A percentile compares a stretch with the other conserved stretches of the same genome.
Conservation (phyloP, 2,113 vertebrate genomes). For the Carollia perspicillata region DNA sequence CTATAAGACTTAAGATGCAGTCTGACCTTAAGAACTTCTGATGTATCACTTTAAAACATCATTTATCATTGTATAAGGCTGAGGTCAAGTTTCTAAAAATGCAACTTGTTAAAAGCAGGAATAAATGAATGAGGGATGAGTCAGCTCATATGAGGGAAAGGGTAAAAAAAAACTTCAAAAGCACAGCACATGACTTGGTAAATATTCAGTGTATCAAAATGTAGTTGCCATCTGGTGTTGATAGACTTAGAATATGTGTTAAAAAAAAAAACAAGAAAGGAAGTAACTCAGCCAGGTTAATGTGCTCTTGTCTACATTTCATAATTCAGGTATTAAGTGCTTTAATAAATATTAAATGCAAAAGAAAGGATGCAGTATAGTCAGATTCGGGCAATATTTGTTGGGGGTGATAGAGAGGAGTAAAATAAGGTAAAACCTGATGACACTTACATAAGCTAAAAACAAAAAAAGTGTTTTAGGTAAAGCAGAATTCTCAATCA, state of each 20-base stretch:
- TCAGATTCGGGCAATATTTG: constrained; percentile 26
- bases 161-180: constrained; percentile 65
- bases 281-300: constrained; percentile 62
- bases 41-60: constrained; percentile 33
- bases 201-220: constrained; percentile 69
- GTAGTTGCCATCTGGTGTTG: constrained; percentile 41
- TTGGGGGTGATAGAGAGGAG: neutral
- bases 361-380: constrained; percentile 39
- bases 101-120: constrained; percentile 57
- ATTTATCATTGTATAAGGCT: constrained; percentile 48
- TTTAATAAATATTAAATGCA: constrained; percentile 40
- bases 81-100: constrained; percentile 67
- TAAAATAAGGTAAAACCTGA: constrained; percentile 43
- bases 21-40: constrained; percentile 37
- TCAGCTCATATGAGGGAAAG: constrained; percentile 59
- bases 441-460: constrained; percentile 35
- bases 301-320: constrained; percentile 57
- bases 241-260: constrained; percentile 59
- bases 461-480: constrained; percentile 40
- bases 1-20: neutral
- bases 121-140: constrained; percentile 72
- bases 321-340: constrained; percentile 54
- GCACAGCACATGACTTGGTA: constrained; percentile 49
- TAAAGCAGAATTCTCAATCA: constrained; percentile 50
- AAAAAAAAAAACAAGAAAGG: constrained; percentile 46